A percentile compares a stretch with the other conserved stretches of the same genome.
Evolutionary conservation across 2,113 vertebrate genomes (phyloP).

Genomic region (Megaceryle torquata): DNA sequence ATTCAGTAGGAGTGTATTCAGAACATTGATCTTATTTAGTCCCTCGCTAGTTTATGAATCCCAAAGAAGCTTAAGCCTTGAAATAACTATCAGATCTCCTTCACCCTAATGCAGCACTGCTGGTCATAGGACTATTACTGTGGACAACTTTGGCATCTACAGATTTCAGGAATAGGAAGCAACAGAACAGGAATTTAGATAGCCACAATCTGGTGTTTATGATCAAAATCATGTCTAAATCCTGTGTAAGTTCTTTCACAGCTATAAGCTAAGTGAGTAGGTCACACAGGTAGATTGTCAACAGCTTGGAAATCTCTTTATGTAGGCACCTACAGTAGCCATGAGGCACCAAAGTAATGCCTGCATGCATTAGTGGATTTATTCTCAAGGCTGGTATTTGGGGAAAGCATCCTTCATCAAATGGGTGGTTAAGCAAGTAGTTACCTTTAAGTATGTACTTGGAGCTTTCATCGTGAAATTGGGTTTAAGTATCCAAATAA

Average conservation of each 20-base stretch:
- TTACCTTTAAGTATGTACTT: neutral
- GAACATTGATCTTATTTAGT: neutral
- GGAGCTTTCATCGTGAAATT: neutral
- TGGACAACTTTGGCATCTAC: neutral
- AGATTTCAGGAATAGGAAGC: neutral
- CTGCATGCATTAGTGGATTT: neutral
- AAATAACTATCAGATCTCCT: neutral
- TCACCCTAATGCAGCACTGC: accelerated
- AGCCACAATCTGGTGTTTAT: neutral
- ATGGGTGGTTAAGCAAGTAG: neutral
- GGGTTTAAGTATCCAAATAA: neutral
- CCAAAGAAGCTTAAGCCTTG: neutral
- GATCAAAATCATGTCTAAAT: neutral
- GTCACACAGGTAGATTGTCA: neutral
- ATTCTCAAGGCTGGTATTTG: neutral
- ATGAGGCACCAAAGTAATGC: neutral
- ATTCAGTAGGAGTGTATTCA: neutral
- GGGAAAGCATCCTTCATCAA: neutral
- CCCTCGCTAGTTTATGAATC: neutral
- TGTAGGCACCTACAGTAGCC: neutral
- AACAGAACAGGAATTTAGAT: neutral
- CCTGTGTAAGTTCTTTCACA: neutral
- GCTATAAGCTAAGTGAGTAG: neutral
- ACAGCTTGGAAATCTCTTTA: neutral
- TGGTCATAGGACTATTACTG: neutral